phyloP scores from a whole-genome alignment of 2,797 vertebrate genomes.

The Falco columbarius region DNA sequence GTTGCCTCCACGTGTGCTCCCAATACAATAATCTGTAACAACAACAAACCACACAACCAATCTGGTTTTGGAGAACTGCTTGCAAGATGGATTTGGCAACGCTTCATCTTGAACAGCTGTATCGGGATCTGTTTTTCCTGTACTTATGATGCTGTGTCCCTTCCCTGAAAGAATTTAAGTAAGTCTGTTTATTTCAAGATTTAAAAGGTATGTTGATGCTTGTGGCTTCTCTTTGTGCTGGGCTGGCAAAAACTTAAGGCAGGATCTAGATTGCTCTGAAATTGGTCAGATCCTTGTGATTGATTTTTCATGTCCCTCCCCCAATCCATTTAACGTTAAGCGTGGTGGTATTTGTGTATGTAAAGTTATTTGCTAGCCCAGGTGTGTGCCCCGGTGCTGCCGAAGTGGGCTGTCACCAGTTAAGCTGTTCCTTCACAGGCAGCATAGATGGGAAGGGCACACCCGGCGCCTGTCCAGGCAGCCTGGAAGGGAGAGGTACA shows the following conservation, averaged over 20 bases:
- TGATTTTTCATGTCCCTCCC: not conserved
- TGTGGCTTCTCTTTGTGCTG: not conserved
- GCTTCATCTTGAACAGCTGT: not conserved
- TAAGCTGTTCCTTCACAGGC: not conserved
- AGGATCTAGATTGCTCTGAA: not conserved
- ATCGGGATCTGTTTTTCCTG: not conserved
- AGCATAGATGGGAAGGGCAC: not conserved
- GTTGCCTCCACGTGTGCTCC: not conserved
- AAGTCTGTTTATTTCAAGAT: not conserved
- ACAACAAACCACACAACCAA: not conserved
- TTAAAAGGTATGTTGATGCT: not conserved
- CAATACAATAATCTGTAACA: not conserved
- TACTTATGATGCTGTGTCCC: not conserved
- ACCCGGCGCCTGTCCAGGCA: not conserved
- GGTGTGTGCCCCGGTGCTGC: not conserved
- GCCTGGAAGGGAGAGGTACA: not conserved
- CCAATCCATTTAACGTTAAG: not conserved
- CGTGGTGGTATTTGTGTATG: not conserved
- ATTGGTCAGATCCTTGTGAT: not conserved
- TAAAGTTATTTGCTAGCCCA: not conserved
- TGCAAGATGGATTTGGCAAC: not conserved
- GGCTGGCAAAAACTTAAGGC: not conserved
- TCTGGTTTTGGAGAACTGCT: not conserved
- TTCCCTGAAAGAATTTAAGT: not conserved
- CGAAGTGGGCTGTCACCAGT: fast-evolving